Evolutionary conservation across 2,113 vertebrate genomes (phyloP), one percentile per base, ranked within the genome.

Genomic region (Pimephales promelas): DNA sequence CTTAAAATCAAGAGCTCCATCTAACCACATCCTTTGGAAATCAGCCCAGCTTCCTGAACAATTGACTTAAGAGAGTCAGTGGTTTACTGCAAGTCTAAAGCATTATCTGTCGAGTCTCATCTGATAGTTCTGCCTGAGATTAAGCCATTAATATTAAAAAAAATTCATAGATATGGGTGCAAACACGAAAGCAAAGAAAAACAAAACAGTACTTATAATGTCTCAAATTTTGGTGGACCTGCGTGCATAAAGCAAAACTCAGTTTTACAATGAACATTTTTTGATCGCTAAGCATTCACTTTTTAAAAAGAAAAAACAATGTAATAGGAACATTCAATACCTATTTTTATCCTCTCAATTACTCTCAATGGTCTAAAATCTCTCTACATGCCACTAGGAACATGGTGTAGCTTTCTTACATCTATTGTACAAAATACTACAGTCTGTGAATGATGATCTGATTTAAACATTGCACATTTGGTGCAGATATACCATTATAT

Each of bases 11-110:
- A 84, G 61, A 84, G 34, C 71, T 57, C 34, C 62, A 57, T 72
- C 74, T 70, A 36, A 70, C 71, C 62, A 57, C 62, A 78, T 84
- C 49, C 74, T 45, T 59, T 79, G 83, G 75, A 84, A 77, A 84
- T 72, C 62, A 79, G 74, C 75, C 64, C 64, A 84, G 64, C 64
- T 84, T 70, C 64, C 36, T 22, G 47, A 83, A 71, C 24, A 70
- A 84, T 45, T 57, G 52, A 59, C 83, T 61, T 45, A 22, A 43
- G 49, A 28, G 47, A 78, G 24, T 77, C 49, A 36, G 20, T 43
- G 75, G 75, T 59, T 78, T 84, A 9, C 47, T 68, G 18, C 18
- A 59, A 43, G 54, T 22, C 22, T 77, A 31, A 54, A 77, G 45
- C 14, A 66, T 77, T 75, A 77, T 43, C 47, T 70, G 8, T 45